Percentiles rank a stretch among this genome's conserved stretches.
Evolutionary conservation across 2,113 vertebrate genomes (phyloP).

Genomic region (Bubo scandiacus): DNA sequence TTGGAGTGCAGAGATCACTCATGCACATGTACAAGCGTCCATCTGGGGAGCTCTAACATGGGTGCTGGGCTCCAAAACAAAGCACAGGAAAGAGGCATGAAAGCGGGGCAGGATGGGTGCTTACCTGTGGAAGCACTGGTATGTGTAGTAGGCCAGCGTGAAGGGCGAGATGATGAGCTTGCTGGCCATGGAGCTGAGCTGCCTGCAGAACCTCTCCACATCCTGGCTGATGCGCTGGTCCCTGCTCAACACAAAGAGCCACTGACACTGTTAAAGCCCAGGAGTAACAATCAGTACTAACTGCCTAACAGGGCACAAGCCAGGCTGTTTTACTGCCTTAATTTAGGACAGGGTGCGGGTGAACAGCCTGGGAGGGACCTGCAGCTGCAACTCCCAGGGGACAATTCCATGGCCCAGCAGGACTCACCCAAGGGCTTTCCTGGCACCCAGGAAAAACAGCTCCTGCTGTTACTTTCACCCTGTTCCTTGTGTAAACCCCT

Average conservation of each 20-base stretch:
- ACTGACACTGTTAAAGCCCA: neutral
- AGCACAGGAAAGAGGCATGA: neutral
- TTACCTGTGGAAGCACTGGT: constrained; percentile 92
- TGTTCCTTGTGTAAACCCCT: neutral
- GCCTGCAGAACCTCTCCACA: constrained; percentile 88
- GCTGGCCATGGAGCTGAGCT: constrained; percentile 91
- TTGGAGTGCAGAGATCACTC: neutral
- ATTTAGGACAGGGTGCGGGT: neutral
- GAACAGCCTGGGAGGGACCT: neutral
- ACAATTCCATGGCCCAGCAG: neutral
- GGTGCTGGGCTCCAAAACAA: neutral
- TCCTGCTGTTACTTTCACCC: neutral
- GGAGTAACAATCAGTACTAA: neutral
- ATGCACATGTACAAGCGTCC: neutral
- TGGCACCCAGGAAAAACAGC: neutral
- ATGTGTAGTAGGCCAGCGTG: constrained; percentile 90
- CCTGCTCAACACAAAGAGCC: constrained; percentile 67
- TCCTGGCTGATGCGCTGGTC: constrained; percentile 99
- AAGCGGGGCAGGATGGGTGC: neutral
- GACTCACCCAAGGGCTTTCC: neutral
- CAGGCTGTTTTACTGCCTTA: neutral
- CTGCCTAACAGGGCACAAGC: neutral
- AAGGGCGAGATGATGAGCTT: constrained; percentile 90
- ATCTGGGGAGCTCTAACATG: neutral
- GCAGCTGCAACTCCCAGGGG: neutral